Evolutionary conservation across 2,888 invertebrate genomes (phyloP).

Genomic region (Spisula solida): DNA sequence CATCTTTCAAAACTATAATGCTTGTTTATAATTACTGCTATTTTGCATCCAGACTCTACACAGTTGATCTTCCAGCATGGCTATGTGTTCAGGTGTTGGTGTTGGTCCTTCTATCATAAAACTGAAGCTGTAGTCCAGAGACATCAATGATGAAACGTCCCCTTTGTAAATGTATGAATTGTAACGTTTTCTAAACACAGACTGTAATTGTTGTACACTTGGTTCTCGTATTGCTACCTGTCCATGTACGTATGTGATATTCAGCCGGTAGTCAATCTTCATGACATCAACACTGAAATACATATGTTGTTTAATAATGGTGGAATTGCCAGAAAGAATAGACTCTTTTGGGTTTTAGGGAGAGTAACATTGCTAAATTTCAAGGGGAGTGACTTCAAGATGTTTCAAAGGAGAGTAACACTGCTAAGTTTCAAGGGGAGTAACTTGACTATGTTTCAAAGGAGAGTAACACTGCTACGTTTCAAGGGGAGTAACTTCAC

Average conservation of each 20-base stretch:
- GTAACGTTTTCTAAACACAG: conserved; percentile 51
- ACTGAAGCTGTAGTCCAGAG: conserved; percentile 49
- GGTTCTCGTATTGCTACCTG: conserved; percentile 47
- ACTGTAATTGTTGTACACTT: conserved; percentile 25
- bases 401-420: too few species aligned
- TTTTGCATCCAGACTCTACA: conserved; percentile 56
- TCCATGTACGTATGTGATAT: conserved; percentile 38
- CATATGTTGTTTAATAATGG: background rate
- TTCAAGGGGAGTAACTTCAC: too few species aligned
- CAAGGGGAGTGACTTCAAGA: too few species aligned
- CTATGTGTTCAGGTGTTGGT: conserved; percentile 49
- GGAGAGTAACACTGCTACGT: too few species aligned
- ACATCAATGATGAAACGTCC: conserved; percentile 38
- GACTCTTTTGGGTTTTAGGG: too few species aligned
- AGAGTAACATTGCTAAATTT: too few species aligned
- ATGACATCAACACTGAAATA: conserved; percentile 59
- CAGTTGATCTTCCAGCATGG: conserved; percentile 52
- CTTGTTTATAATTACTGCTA: background rate
- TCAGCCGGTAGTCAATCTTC: conserved; percentile 51
- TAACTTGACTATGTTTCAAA: too few species aligned
- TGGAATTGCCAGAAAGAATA: too few species aligned
- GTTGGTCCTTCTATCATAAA: conserved; percentile 67
- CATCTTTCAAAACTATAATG: background rate
- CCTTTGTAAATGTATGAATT: conserved; percentile 59
- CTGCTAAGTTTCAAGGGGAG: too few species aligned